phyloP scores from a whole-genome alignment of 2,797 vertebrate genomes.

The Momotus momota region DNA sequence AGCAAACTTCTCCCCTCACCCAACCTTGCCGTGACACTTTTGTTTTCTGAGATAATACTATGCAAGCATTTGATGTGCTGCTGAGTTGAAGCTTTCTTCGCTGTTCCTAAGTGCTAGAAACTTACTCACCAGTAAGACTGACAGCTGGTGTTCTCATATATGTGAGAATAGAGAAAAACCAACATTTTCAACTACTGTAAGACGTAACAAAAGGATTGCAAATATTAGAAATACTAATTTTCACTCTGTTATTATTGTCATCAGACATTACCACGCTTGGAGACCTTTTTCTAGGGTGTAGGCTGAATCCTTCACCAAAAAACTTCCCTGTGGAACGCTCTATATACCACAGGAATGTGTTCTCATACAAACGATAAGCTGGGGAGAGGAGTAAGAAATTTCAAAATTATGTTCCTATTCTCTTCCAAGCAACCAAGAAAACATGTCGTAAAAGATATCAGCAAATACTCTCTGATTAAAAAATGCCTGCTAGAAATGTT shows the following conservation, averaged over 20 bases:
- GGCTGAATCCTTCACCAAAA: background rate
- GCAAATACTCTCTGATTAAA: background rate
- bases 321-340: background rate
- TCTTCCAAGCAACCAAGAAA: background rate
- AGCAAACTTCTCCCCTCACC: background rate
- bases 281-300: background rate
- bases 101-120: background rate
- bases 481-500: background rate
- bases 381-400: background rate
- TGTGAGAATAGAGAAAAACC: background rate
- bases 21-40: background rate
- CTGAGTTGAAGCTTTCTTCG: background rate
- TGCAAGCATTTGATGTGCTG: background rate
- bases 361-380: background rate
- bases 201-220: background rate
- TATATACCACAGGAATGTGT: fast-evolving
- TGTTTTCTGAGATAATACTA: background rate
- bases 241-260: background rate
- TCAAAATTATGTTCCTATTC: background rate
- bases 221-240: background rate
- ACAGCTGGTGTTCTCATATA: background rate
- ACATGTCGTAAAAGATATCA: background rate
- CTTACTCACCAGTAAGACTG: background rate
- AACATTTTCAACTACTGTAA: background rate
- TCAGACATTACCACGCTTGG: no score